A percentile compares a stretch with the other conserved stretches of the same genome.
Evolutionary conservation across 2,113 vertebrate genomes (phyloP).

Genomic region (Sialia sialis): DNA sequence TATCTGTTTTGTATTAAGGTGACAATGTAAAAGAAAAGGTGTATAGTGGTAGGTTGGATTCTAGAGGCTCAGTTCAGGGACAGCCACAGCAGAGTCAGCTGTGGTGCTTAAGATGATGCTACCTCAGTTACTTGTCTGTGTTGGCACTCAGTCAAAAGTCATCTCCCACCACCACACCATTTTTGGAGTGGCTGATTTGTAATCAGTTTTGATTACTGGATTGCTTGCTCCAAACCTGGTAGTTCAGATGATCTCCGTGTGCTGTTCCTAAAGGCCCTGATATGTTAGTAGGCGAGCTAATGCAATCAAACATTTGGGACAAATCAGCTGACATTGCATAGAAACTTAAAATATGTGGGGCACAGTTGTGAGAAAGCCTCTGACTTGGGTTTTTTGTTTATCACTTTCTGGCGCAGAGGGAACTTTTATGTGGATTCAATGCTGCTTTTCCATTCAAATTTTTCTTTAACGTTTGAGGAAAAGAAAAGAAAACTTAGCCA

Average conservation of each 20-base stretch:
- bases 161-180: not conserved
- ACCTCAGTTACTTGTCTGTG: not conserved
- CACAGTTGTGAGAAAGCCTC: not conserved
- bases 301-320: not conserved
- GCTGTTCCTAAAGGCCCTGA: not conserved
- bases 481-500: not conserved
- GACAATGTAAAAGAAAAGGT: not conserved
- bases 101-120: not conserved
- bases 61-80: not conserved
- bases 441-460: not conserved
- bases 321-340: not conserved
- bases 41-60: not conserved
- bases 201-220: not conserved
- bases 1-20: not conserved
- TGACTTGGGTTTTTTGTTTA: not conserved
- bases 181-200: not conserved
- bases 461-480: not conserved
- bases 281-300: not conserved
- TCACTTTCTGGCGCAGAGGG: not conserved
- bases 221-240: not conserved
- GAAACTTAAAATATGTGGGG: not conserved
- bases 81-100: not conserved
- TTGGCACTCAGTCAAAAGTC: not conserved
- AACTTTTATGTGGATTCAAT: not conserved
- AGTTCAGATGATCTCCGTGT: not conserved